phyloP scores from a whole-genome alignment of 2,113 vertebrate species.

The Deroptyus accipitrinus region DNA sequence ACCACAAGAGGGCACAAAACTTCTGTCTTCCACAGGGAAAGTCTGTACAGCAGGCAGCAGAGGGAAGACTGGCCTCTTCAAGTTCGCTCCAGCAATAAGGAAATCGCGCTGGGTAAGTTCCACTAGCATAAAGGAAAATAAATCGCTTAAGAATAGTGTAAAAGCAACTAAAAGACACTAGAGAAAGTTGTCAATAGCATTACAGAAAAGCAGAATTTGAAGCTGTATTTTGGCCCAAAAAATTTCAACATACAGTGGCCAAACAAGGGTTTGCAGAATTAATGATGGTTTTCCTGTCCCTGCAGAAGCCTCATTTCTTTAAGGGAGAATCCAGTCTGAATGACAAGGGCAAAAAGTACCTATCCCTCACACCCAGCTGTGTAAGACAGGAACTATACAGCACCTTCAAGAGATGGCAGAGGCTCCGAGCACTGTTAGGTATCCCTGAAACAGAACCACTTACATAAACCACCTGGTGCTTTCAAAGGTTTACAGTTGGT shows the following conservation, averaged over 20 bases:
- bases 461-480: not conserved
- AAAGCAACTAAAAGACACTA: not conserved
- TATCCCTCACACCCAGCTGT: not conserved
- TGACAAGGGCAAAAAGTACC: not conserved
- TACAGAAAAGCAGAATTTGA: not conserved
- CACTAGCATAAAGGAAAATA: not conserved
- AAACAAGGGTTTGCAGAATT: not conserved
- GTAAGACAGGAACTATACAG: not conserved
- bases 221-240: not conserved
- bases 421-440: not conserved
- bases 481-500: not conserved
- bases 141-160: not conserved
- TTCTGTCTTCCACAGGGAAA: not conserved
- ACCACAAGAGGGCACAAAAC: conserved; percentile 59
- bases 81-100: not conserved
- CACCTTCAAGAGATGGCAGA: not conserved
- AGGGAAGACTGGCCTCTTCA: not conserved
- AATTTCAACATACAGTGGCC: not conserved
- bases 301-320: not conserved
- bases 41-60: not conserved
- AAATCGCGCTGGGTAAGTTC: not conserved
- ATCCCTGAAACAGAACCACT: not conserved
- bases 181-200: not conserved
- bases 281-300: not conserved
- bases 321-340: not conserved